Evolutionary conservation across 2,797 vertebrate genomes (phyloP), one percentile per base, ranked within the genome.

Genomic region (Urophycis tenuis): DNA sequence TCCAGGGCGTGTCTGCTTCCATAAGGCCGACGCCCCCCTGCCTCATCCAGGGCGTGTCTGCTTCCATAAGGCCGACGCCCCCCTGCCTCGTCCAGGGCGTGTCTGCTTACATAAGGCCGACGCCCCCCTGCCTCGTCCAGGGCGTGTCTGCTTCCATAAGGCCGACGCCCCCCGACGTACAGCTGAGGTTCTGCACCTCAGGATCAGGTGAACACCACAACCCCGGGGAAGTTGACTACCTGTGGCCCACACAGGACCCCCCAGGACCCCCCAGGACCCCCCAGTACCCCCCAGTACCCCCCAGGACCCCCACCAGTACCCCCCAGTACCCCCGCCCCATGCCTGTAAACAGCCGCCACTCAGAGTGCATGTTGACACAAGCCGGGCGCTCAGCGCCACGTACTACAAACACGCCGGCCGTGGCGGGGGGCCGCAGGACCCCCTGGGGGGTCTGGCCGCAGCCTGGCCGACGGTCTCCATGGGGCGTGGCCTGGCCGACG

Each of bases 11-110:
- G 91, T 93, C 91, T 19, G 81, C 75, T 93, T 91, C 90, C 92
- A 91, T 89, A 86, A 85, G 87, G 86, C 81, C 32, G 82, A 88
- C 35, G 84, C 90, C 88, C 93, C 88, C 92, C 92, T 7, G 92
- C 92, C 89, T n/a, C n/a, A n/a, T n/a, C n/a, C n/a, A n/a, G n/a
- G n/a, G n/a, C n/a, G n/a, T n/a, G n/a, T n/a, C n/a, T n/a, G n/a
- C n/a, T n/a, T n/a, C n/a, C n/a, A n/a, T n/a, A n/a, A n/a, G n/a
- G n/a, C n/a, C n/a, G n/a, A n/a, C n/a, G n/a, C 90, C 88, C 93
- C 88, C 92, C 91, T 5, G 92, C 92, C 89, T n/a, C n/a, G n/a
- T n/a, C n/a, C n/a, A n/a, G n/a, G n/a, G n/a, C n/a, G n/a, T n/a
- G n/a, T n/a, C n/a, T n/a, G n/a, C n/a, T n/a, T n/a, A n/a, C n/a